These are phyloP conservation scores for Aepyceros melampus DNA, from an alignment of 2,113 vertebrate genomes.

Conservation along the genomic window DNA sequence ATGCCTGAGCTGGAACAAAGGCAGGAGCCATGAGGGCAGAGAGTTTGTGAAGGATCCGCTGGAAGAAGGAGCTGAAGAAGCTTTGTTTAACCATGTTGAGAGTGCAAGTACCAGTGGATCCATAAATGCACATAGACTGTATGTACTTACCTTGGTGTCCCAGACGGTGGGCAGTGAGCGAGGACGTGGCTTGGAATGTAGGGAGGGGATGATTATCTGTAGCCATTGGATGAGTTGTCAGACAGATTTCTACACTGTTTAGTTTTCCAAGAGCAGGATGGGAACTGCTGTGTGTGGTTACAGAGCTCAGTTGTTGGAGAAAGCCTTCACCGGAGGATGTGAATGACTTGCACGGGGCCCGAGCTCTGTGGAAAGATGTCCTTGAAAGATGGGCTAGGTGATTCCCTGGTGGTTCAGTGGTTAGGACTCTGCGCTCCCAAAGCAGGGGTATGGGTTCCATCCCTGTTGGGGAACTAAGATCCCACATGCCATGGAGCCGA, in stretches of 20 bases:
- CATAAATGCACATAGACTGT: background rate
- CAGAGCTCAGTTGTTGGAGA: accelerated
- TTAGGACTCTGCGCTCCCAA: background rate
- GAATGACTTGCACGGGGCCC: background rate
- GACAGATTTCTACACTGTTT: background rate
- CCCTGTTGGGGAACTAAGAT: background rate
- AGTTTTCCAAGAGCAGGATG: background rate
- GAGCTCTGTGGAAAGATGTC: background rate
- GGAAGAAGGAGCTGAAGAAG: background rate
- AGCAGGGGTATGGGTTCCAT: background rate
- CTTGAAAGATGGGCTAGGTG: background rate
- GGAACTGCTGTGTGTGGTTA: background rate
- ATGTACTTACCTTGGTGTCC: background rate
- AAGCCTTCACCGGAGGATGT: background rate
- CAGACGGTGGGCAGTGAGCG: accelerated
- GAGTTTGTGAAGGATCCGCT: background rate
- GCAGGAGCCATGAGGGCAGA: background rate
- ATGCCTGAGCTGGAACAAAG: accelerated
- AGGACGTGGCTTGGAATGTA: accelerated
- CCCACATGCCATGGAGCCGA: accelerated
- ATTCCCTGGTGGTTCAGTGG: background rate
- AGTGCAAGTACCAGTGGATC: background rate
- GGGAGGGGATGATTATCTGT: background rate
- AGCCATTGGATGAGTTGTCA: background rate
- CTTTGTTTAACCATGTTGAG: background rate